Evolutionary conservation across 2,797 vertebrate genomes (phyloP).

Genomic region (Lycodopsis pacificus): DNA sequence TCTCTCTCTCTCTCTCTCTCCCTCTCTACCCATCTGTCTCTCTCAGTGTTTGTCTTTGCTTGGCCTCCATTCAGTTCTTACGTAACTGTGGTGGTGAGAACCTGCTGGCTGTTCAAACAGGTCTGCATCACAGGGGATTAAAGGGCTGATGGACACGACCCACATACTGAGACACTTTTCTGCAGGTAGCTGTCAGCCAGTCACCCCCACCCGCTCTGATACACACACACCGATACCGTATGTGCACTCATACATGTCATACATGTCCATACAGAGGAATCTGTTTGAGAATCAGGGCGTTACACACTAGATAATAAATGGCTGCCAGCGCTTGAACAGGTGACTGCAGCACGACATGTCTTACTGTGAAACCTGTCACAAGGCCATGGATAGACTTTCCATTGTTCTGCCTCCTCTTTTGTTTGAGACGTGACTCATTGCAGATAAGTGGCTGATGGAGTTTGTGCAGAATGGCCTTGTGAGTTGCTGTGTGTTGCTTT

Average conservation of each 20-base stretch:
- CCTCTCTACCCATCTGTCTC: slow-evolving; percentile 37
- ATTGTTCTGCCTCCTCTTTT: slow-evolving; percentile 60
- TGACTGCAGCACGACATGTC: slow-evolving; percentile 33
- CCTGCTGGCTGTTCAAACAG: slow-evolving; percentile 83
- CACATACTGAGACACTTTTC: slow-evolving; percentile 68
- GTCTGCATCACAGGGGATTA: slow-evolving; percentile 74
- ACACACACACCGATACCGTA: slow-evolving; percentile 12
- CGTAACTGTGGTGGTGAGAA: slow-evolving; percentile 79
- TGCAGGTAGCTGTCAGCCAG: slow-evolving; percentile 56
- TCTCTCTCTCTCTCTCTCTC: slow-evolving; percentile 28
- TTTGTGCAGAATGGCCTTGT: slow-evolving; percentile 31
- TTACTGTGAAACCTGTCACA: slow-evolving; percentile 51
- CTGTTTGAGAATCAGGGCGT: slow-evolving; percentile 41
- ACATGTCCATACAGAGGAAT: slow-evolving; percentile 24
- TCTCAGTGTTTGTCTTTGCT: slow-evolving; percentile 57
- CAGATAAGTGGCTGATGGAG: slow-evolving; percentile 33
- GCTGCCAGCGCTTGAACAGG: slow-evolving; percentile 43
- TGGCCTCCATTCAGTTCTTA: slow-evolving; percentile 69
- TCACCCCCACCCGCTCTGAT: slow-evolving; percentile 27
- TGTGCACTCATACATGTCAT: slow-evolving; percentile 9
- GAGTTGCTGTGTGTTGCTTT: slow-evolving; percentile 24
- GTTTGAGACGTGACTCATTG: slow-evolving; percentile 57
- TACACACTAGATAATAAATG: slow-evolving; percentile 41
- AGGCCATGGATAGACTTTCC: slow-evolving; percentile 44
- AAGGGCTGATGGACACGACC: slow-evolving; percentile 64